These are phyloP conservation scores for Nilaparvata lugens DNA, from an alignment of 1,140 invertebrate species.

Conservation along the genomic window DNA sequence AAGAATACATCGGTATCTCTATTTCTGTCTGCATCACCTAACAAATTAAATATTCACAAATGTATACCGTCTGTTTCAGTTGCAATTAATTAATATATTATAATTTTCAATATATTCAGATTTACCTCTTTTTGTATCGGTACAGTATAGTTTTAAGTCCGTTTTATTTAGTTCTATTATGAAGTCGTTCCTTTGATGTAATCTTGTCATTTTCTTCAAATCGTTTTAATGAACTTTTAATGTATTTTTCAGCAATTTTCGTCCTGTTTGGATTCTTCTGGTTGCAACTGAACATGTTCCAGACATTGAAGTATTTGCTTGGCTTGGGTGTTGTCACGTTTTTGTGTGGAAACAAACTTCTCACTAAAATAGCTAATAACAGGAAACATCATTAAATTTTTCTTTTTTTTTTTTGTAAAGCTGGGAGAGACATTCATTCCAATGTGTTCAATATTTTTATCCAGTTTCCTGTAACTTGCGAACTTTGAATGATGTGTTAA, in stretches of 20 bases:
- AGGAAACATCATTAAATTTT: conserved; percentile 29
- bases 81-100: no score
- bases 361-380: conserved; percentile 57
- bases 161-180: no score
- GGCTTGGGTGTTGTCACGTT: conserved; percentile 78
- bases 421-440: conserved; percentile 20
- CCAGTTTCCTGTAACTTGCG: conserved; percentile 14
- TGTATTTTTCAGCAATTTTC: conserved; percentile 62
- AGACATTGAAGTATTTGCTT: conserved; percentile 82
- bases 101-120: no score
- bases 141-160: no score
- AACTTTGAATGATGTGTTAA: conserved; percentile 18
- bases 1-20: no score
- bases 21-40: no score
- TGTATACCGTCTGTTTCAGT: no score
- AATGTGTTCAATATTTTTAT: conserved; percentile 9
- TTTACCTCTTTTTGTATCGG: no score
- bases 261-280: conserved; percentile 83
- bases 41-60: no score
- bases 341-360: conserved; percentile 81
- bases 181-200: no score
- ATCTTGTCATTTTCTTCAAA: conserved; percentile 5
- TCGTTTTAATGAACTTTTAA: conserved; percentile 16
- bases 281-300: conserved; percentile 91
- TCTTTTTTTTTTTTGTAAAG: not conserved